Conservation (phyloP, 2,888 invertebrate genomes). For the Drosophila neotestacea region DNA sequence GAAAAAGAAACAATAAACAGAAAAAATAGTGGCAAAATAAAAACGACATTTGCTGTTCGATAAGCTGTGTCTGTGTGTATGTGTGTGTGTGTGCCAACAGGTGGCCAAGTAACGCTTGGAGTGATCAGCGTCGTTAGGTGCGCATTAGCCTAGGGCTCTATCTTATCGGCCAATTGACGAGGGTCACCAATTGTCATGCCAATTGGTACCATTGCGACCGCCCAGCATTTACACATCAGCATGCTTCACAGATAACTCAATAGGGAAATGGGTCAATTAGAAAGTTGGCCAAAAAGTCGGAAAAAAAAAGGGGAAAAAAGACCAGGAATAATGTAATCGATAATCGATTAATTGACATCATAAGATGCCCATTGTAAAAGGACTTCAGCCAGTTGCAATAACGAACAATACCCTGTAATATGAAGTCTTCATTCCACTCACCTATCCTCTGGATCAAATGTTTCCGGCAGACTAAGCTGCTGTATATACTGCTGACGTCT, state of each 20-base stretch:
- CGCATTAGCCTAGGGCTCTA: conserved; percentile 33
- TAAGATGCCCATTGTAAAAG: too few relatives aligned
- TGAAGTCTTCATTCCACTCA: conserved; percentile 17
- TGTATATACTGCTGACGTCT: conserved; percentile 46
- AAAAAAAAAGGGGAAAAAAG: too few relatives aligned
- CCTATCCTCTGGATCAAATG: conserved; percentile 41
- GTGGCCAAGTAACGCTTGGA: conserved; percentile 31
- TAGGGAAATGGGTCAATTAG: conserved; percentile 21
- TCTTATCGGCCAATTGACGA: conserved; percentile 45
- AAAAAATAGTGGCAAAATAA: neutral
- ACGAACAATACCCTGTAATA: neutral
- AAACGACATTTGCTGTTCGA: conserved; percentile 22
- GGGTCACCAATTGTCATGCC: conserved; percentile 32
- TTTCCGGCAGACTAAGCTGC: conserved; percentile 55
- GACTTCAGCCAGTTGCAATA: neutral
- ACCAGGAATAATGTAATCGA: neutral
- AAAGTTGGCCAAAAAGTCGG: neutral
- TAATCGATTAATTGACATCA: neutral
- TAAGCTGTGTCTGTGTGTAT: conserved; percentile 22
- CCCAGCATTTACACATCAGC: conserved; percentile 2
- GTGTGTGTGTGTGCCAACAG: conserved; percentile 31
- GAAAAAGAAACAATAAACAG: conserved; percentile 15
- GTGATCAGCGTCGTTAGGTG: conserved; percentile 24
- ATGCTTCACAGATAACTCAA: conserved; percentile 17
- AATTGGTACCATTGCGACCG: conserved; percentile 20